Base-by-base conservation (phyloP, 2,888 invertebrate genomes). In the Drosophila tripunctata region DNA sequence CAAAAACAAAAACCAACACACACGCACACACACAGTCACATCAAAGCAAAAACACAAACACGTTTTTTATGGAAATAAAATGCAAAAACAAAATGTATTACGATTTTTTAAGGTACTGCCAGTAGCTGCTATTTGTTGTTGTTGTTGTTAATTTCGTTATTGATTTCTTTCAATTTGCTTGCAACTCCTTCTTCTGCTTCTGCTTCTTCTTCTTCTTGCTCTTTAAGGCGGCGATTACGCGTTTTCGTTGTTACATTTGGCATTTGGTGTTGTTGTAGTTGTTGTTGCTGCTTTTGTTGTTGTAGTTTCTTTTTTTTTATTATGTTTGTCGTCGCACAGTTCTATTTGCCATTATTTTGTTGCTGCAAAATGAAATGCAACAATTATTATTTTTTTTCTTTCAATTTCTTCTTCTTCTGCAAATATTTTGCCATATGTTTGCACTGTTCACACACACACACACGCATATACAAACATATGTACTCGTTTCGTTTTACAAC, bases 391-490 rank as follows among this genome's bases (percentile, higher is more conserved):
- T 36, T 22, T 12, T 45, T 41, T 38, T 38, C 48, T 22, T 51
- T 36, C 24, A 14, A 48, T 41, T 38, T 38, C 48, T 22, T 51
- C 2, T 40, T 15, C 31, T 22, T 51, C 2, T 40, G n/a, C 31
- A 22, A 40, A 48, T 55, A 40, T 40, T n/a, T 65, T 47, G 57
- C 84, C 87, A 86, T 81, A 81, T 86, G 80, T 75, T 87, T 66
- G 76, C 72, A 47, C 62, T 48, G 73, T 57, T 31, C 69, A 55
- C 78, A 51, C 54, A 35, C 55, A 21, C 38, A 50, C 66, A 33
- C 38, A 51, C 40, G 41, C 57, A 31, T 63, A 35, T 21, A 43
- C 62, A 60, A 35, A 31, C 56, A 72, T 55, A 54, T 69, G 52
- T 63, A 57, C 43, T 30, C 8, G 45, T 5, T 36, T 30, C 78